Evolutionary conservation across 2,888 invertebrate genomes (phyloP).

Genomic region (Zele albiditarsus): DNA sequence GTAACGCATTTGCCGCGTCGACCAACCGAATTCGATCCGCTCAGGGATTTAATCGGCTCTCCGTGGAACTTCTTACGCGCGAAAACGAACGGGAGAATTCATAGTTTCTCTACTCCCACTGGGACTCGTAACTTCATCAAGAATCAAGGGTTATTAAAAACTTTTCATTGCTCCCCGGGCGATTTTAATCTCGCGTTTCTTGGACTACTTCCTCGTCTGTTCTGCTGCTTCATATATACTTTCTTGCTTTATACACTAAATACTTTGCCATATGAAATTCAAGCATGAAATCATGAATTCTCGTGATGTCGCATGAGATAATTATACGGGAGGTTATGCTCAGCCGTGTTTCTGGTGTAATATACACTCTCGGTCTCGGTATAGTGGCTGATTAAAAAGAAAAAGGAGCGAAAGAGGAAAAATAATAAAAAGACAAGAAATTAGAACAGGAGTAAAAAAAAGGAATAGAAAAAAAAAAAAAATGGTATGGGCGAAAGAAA

Average conservation of each 20-base stretch:
- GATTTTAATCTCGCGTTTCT: conserved; percentile 63
- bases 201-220: conserved; percentile 1
- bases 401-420: background rate
- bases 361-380: background rate
- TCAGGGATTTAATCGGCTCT: conserved; percentile 40
- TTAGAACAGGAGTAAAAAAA: background rate
- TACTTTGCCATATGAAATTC: conserved; percentile 51
- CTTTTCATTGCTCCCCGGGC: conserved; percentile 61
- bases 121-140: conserved; percentile 62
- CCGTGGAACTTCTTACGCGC: conserved; percentile 16
- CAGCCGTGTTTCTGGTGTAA: conserved; percentile 3
- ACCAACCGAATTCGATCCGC: conserved; percentile 5
- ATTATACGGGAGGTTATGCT: conserved; percentile 56
- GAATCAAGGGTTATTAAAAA: conserved; percentile 68
- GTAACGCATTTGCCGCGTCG: background rate
- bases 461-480: conserved; percentile 15
- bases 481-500: background rate
- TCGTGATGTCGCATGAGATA: conserved; percentile 65
- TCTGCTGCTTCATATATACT: background rate
- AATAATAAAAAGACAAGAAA: background rate
- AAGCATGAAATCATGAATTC: conserved; percentile 64
- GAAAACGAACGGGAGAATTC: conserved; percentile 15
- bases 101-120: conserved; percentile 32
- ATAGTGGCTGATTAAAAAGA: background rate
- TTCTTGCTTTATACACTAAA: background rate